Percentiles rank a stretch among this genome's conserved stretches.
Evolutionary conservation across 2,113 vertebrate species (phyloP).

Genomic region (Gasterosteus nipponicus): DNA sequence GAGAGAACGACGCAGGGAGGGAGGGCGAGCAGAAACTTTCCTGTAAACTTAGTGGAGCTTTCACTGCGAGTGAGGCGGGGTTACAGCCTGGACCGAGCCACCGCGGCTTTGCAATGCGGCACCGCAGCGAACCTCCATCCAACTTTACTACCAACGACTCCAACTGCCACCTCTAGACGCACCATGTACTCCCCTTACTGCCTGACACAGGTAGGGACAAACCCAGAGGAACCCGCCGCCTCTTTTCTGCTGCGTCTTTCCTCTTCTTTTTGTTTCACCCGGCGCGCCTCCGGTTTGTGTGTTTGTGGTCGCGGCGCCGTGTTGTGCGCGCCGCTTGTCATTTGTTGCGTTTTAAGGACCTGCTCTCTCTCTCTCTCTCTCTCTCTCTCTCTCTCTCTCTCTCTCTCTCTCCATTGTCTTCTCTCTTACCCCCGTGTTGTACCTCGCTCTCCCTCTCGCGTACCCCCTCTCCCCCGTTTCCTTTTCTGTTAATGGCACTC

Average conservation of each 20-base stretch:
- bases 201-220: constrained; percentile 83
- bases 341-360: constrained; percentile 64
- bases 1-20: constrained; percentile 4
- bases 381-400: neutral
- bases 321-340: constrained; percentile 51
- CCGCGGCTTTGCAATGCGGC: constrained; percentile 83
- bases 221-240: neutral
- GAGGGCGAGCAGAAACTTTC: constrained; percentile 73
- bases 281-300: constrained; percentile 46
- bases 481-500: constrained; percentile 52
- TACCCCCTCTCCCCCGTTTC: constrained; percentile 3
- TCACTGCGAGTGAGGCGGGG: constrained; percentile 86
- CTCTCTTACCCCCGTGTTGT: constrained; percentile 56
- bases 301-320: constrained; percentile 40
- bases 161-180: constrained; percentile 74
- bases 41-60: constrained; percentile 82
- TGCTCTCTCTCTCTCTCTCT: constrained; percentile 17
- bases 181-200: constrained; percentile 87
- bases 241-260: constrained; percentile 7
- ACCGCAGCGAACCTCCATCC: constrained; percentile 83
- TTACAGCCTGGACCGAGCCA: constrained; percentile 81
- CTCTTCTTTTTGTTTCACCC: neutral
- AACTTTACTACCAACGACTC: constrained; percentile 77
- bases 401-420: constrained; percentile 23
- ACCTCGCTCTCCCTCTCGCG: constrained; percentile 34